Evolutionary conservation across 2,797 vertebrate genomes (phyloP).

Genomic region (Malurus splendens): DNA sequence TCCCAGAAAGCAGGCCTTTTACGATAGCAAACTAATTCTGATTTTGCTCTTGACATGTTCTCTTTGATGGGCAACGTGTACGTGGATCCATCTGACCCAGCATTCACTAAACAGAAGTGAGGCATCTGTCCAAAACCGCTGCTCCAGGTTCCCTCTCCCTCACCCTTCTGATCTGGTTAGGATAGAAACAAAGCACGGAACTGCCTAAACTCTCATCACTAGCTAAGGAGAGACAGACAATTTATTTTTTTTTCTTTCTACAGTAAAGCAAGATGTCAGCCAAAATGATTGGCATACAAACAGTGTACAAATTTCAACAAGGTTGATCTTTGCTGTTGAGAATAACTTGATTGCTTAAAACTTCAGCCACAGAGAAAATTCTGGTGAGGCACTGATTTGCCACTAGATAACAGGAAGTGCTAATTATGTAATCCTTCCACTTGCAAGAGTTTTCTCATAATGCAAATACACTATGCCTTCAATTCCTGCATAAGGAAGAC

Average conservation of each 20-base stretch:
- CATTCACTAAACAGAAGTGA: background rate
- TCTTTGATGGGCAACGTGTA: background rate
- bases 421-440: background rate
- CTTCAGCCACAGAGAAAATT: background rate
- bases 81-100: background rate
- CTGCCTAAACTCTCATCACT: background rate
- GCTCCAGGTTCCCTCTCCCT: background rate
- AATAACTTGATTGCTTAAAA: background rate
- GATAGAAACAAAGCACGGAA: background rate
- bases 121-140: background rate
- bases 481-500: background rate
- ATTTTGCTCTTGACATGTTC: background rate
- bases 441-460: background rate
- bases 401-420: background rate
- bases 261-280: background rate
- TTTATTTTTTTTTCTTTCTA: background rate
- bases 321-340: background rate
- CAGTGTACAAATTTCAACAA: background rate
- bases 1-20: background rate
- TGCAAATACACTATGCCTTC: background rate
- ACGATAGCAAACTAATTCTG: background rate
- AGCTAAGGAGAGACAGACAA: background rate
- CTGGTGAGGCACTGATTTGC: background rate
- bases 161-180: background rate
- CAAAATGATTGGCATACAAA: background rate